Base-by-base conservation (phyloP, 2,113 vertebrate genomes). In the Vicugna pacos region DNA sequence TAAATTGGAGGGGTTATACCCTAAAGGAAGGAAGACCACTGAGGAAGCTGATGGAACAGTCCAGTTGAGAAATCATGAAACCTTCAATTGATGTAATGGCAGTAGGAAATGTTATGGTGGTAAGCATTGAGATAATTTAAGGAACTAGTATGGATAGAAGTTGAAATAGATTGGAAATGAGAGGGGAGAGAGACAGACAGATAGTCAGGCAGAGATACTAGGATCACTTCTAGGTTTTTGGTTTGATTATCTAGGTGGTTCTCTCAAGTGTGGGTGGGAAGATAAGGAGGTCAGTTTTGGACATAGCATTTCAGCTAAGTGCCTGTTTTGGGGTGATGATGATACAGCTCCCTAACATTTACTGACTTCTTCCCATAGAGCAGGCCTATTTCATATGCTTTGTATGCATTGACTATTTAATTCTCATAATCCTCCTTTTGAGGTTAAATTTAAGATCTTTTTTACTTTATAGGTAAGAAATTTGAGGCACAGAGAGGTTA, bases 121-220 rank as follows among this genome's bases (percentile, higher is more conserved):
- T 93, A 30, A 92, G 16, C n/a, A 73, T 60, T 80, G 56, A 95
- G 72, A 30, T 73, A 65, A 62, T 69, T 89, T 81, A 75, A 83
- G 70, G 7, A 92, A 76, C 79, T 54, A 24, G 46, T 22, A 16
- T 77, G 28, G 26, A n/a, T 13, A 46, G 52, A 88, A 93, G 17
- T 82, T 93, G 75, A 83, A 38, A 76, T 19, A 91, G 4, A 54
- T 52, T 89, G 87, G 69, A 83, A 95, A 67, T 62, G 28, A 52
- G 56, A 30, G 42, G 12, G 17, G 75, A 26, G 15, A 80, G 42
- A 58, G 30, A 58, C 11, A 70, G 24, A 62, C 38, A 64, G 60
- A 64, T 42, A 42, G 38, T 42, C 38, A 42, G 38, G 38, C 73
- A 77, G 75, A 80, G 54, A 80, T 64, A 56, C 24, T 93, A 81